These are phyloP conservation scores for Ageneiosus marmoratus DNA, from an alignment of 2,113 vertebrate species.

Conservation along the genomic window DNA sequence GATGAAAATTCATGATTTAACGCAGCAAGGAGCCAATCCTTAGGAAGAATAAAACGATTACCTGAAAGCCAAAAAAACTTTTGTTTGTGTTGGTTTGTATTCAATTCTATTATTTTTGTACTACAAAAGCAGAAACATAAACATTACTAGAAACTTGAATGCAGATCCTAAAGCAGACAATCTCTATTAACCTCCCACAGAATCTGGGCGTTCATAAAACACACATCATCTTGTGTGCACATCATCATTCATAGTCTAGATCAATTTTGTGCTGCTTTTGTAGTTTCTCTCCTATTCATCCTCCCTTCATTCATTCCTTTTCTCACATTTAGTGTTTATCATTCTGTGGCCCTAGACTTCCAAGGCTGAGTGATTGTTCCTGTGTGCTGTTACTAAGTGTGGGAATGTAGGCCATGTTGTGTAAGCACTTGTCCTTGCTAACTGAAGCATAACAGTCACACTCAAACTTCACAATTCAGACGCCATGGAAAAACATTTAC, in stretches of 20 bases:
- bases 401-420: constrained; percentile 7
- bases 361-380: neutral
- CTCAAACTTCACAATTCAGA: neutral
- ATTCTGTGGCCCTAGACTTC: neutral
- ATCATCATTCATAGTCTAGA: neutral
- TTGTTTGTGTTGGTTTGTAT: neutral
- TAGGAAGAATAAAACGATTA: neutral
- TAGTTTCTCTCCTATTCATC: neutral
- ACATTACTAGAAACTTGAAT: neutral
- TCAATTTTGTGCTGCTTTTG: neutral
- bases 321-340: neutral
- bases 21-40: neutral
- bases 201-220: constrained; percentile 4
- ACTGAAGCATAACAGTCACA: neutral
- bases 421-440: constrained; percentile 8
- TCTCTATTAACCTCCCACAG: neutral
- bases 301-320: neutral
- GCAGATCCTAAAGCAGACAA: neutral
- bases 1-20: neutral
- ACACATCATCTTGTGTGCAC: neutral
- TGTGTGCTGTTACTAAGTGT: neutral
- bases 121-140: neutral
- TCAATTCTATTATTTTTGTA: neutral
- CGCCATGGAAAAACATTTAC: neutral
- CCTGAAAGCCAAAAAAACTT: neutral